A percentile compares a stretch with the other conserved stretches of the same genome.
Conservation (phyloP, 2,113 vertebrate species). For the Strix aluco region DNA sequence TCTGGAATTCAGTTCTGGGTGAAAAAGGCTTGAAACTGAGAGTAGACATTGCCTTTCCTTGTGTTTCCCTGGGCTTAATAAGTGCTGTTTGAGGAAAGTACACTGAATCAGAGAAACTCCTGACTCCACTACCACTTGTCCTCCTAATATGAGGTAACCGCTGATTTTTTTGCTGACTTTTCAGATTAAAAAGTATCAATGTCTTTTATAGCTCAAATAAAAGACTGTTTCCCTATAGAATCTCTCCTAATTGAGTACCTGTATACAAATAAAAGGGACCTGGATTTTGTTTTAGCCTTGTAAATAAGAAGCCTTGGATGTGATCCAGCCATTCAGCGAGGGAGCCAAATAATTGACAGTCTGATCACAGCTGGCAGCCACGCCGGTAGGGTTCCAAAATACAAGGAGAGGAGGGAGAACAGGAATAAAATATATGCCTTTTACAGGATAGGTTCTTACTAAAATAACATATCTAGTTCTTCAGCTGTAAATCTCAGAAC, state of each 20-base stretch:
- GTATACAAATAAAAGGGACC: not conserved
- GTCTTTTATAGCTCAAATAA: not conserved
- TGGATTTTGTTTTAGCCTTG: conserved; percentile 14
- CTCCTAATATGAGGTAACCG: not conserved
- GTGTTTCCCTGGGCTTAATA: not conserved
- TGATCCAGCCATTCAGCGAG: not conserved
- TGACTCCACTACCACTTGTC: not conserved
- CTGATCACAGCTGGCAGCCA: conserved; percentile 7
- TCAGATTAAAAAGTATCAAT: not conserved
- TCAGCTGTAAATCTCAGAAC: not conserved
- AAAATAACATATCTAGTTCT: not conserved
- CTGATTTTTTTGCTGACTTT: not conserved
- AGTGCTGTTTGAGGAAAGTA: not conserved
- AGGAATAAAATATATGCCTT: not conserved
- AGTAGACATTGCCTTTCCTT: not conserved
- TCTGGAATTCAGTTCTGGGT: not conserved
- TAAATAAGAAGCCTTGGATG: conserved; percentile 2
- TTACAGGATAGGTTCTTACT: not conserved
- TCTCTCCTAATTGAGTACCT: conserved; percentile 8
- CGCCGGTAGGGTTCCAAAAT: not conserved
- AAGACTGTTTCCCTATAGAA: not conserved
- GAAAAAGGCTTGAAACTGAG: not conserved
- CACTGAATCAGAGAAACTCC: not conserved
- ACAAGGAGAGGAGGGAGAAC: not conserved
- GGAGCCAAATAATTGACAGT: not conserved